phyloP scores from a whole-genome alignment of 2,113 vertebrate genomes.

The Redunca redunca region DNA sequence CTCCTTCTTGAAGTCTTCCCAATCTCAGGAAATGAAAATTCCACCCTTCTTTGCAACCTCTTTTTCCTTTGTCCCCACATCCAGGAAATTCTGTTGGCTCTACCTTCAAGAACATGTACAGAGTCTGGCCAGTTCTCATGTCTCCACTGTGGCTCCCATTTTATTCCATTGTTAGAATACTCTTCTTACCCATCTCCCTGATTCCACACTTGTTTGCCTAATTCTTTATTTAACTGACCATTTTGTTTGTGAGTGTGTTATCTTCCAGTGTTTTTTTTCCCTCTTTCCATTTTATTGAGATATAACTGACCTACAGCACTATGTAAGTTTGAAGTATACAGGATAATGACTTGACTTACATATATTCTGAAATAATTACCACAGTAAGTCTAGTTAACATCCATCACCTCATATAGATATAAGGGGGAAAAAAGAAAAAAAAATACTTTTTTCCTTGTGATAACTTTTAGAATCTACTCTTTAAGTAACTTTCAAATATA shows the following conservation, averaged over 20 bases:
- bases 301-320: not conserved
- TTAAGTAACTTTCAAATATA: not conserved
- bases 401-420: not conserved
- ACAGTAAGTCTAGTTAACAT: not conserved
- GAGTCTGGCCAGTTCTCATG: not conserved
- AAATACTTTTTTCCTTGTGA: not conserved
- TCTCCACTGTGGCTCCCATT: not conserved
- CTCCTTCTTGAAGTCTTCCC: not conserved
- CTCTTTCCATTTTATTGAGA: not conserved
- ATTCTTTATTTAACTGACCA: not conserved
- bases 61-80: conserved; percentile 1
- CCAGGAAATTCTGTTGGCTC: not conserved
- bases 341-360: not conserved
- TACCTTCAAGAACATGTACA: not conserved
- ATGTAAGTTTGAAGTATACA: not conserved
- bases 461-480: not conserved
- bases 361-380: not conserved
- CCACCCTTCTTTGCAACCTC: not conserved
- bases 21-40: not conserved
- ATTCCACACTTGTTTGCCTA: not conserved
- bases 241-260: not conserved
- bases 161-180: not conserved
- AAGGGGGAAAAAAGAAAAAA: not conserved
- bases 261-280: not conserved
- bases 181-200: not conserved